Evolutionary conservation across 2,888 invertebrate species (phyloP).

Genomic region (Lobophora halterata): DNA sequence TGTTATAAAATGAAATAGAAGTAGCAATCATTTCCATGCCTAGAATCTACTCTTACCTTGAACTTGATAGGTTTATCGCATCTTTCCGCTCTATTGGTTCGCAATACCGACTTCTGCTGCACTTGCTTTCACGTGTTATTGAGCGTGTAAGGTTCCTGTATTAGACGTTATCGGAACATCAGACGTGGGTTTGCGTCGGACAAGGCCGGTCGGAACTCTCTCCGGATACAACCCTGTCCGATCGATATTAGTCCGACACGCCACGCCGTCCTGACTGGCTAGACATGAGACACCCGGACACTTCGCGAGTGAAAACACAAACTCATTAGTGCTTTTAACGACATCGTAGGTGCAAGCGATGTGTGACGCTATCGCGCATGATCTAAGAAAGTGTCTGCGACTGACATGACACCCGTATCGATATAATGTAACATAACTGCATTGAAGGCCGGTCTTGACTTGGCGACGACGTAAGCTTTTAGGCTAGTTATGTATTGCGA

Average conservation of each 20-base stretch:
- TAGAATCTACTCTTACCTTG: conserved; percentile 50
- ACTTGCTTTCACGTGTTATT: conserved; percentile 67
- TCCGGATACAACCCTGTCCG: conserved; percentile 53
- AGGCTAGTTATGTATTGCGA: too few relatives aligned
- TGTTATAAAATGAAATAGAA: too few relatives aligned
- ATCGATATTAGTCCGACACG: conserved; percentile 57
- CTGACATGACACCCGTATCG: conserved; percentile 7
- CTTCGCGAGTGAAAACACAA: conserved; percentile 55
- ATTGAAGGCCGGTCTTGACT: too few relatives aligned
- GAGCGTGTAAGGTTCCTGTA: conserved; percentile 47
- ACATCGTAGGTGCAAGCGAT: conserved; percentile 48
- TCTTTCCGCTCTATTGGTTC: conserved; percentile 40
- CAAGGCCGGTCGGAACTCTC: conserved; percentile 50
- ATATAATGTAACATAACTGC: conserved; percentile 20
- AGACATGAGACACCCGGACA: conserved; percentile 51
- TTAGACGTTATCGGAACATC: conserved; percentile 64
- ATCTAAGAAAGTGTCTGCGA: conserved; percentile 44
- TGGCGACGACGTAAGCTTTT: too few relatives aligned
- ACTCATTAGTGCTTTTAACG: conserved; percentile 62
- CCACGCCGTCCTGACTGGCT: too few relatives aligned
- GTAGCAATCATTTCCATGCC: neutral
- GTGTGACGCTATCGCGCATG: conserved; percentile 47
- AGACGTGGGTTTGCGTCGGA: conserved; percentile 43
- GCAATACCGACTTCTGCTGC: conserved; percentile 48
- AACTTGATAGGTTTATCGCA: conserved; percentile 56